Evolutionary conservation across 1,140 invertebrate genomes (phyloP).

Genomic region (Papilio dardanus): DNA sequence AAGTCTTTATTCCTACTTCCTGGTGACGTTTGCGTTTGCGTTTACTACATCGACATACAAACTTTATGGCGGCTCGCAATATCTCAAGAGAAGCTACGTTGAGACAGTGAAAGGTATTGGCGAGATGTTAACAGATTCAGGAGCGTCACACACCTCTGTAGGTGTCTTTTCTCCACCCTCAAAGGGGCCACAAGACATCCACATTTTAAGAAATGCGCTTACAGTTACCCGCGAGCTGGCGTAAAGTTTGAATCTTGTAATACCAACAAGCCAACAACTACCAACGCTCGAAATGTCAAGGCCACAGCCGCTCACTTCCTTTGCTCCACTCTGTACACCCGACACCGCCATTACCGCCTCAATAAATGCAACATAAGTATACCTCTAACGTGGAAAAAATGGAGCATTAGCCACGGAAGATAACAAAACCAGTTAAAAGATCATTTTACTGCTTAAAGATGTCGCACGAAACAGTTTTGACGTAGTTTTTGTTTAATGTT

Average conservation of each 20-base stretch:
- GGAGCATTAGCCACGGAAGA: background rate
- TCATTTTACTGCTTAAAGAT: constrained; percentile 22
- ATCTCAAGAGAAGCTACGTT: background rate
- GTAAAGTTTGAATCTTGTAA: background rate
- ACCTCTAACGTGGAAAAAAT: constrained; percentile 41
- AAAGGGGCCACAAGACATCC: background rate
- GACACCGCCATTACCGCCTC: constrained; percentile 48
- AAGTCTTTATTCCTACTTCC: constrained; percentile 64
- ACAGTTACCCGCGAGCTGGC: background rate
- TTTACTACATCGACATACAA: background rate
- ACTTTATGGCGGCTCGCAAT: background rate
- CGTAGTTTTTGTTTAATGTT: constrained; percentile 5
- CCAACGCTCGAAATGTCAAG: constrained; percentile 75
- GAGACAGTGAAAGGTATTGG: background rate
- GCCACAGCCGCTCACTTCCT: constrained; percentile 75
- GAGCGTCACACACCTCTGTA: background rate
- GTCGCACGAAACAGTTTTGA: background rate
- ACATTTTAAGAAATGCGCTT: background rate
- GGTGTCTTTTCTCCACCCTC: background rate
- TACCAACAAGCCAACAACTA: constrained; percentile 44
- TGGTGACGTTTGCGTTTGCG: constrained; percentile 57
- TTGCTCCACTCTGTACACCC: constrained; percentile 39
- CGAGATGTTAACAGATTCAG: background rate
- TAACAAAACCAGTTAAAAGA: constrained; percentile 27
- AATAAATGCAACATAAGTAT: constrained; percentile 52